phyloP scores from a whole-genome alignment of 2,888 invertebrate genomes.

The Hyalella azteca region DNA sequence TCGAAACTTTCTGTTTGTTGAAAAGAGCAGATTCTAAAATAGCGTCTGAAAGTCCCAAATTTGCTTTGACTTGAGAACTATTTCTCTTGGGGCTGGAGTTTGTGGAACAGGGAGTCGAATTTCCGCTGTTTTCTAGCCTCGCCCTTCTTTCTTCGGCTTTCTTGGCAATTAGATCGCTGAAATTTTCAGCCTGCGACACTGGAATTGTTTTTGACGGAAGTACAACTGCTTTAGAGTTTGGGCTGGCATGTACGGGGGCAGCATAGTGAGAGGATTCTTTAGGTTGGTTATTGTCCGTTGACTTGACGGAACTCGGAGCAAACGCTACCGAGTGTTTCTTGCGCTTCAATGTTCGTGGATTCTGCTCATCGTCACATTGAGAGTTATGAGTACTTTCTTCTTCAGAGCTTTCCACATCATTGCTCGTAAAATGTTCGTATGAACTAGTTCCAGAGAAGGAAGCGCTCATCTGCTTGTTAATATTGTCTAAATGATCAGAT shows the following conservation, averaged over 20 bases:
- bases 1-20: constrained; percentile 50
- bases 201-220: constrained; percentile 32
- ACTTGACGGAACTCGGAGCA: constrained; percentile 50
- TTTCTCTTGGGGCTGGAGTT: constrained; percentile 55
- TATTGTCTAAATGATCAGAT: constrained; percentile 22
- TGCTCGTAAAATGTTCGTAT: constrained; percentile 65
- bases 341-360: constrained; percentile 49
- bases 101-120: constrained; percentile 50
- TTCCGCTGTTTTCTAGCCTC: constrained; percentile 57
- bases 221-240: no score
- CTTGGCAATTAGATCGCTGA: constrained; percentile 60
- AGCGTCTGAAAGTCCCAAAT: constrained; percentile 47
- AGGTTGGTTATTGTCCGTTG: constrained; percentile 39
- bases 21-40: constrained; percentile 55
- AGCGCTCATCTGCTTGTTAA: constrained; percentile 73
- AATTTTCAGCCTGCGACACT: constrained; percentile 42
- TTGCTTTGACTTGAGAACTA: constrained; percentile 33
- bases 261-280: constrained; percentile 55
- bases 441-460: constrained; percentile 12
- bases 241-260: constrained; percentile 47
- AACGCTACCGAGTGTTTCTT: constrained; percentile 54
- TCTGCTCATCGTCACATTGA: constrained; percentile 51
- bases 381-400: constrained; percentile 51
- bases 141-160: constrained; percentile 60
- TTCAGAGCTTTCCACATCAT: constrained; percentile 84